Evolutionary conservation across 2,888 invertebrate species (phyloP).

Genomic region (Phrixothrix hirtus): DNA sequence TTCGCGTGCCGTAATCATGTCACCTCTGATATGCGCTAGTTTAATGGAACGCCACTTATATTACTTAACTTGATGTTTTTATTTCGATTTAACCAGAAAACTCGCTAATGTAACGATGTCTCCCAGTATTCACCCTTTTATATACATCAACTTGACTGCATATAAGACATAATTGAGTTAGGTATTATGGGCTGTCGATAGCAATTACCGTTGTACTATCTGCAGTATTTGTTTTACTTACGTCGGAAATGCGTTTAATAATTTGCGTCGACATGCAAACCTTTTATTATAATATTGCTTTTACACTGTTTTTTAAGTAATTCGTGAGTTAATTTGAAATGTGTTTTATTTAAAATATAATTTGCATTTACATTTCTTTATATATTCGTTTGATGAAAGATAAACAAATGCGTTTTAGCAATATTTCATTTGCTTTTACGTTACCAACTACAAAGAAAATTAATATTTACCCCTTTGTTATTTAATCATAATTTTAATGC

Average conservation of each 20-base stretch:
- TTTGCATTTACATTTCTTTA: conserved; percentile 27
- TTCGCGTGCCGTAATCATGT: conserved; percentile 51
- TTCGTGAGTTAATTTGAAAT: conserved; percentile 23
- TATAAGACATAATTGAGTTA: conserved; percentile 41
- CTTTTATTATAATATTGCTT: conserved; percentile 19
- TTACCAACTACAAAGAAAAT: neutral
- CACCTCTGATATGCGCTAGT: conserved; percentile 48
- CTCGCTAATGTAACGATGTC: conserved; percentile 46
- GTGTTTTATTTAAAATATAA: conserved; percentile 28
- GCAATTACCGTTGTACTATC: conserved; percentile 33
- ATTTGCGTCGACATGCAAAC: conserved; percentile 19
- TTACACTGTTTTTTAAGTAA: conserved; percentile 16
- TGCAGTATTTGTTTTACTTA: conserved; percentile 20
- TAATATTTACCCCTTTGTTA: neutral
- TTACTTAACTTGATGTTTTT: conserved; percentile 54
- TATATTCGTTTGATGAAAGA: conserved; percentile 24
- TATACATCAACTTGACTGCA: conserved; percentile 31
- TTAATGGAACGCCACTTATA: conserved; percentile 55
- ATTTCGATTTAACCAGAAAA: conserved; percentile 50
- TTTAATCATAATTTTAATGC: too few relatives aligned
- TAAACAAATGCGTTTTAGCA: conserved; percentile 20
- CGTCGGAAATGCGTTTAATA: conserved; percentile 17
- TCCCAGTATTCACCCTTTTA: conserved; percentile 10
- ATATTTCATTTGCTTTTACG: neutral
- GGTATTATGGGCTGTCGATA: conserved; percentile 39